These are phyloP conservation scores for Cuculus canorus DNA, from an alignment of 2,797 vertebrate species.

Conservation along the genomic window DNA sequence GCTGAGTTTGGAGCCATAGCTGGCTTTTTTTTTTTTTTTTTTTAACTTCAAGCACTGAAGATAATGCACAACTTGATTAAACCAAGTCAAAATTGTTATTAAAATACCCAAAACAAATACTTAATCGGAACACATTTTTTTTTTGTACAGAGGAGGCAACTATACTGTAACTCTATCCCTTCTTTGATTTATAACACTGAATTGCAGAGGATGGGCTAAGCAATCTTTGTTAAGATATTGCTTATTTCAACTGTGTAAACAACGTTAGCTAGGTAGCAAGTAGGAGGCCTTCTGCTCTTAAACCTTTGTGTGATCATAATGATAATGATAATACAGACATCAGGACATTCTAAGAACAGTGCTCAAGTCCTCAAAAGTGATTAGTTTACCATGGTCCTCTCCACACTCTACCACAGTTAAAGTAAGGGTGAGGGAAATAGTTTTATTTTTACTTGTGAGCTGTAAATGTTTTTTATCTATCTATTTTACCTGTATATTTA, in stretches of 20 bases:
- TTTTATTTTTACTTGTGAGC: neutral
- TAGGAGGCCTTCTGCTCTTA: neutral
- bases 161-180: neutral
- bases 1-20: neutral
- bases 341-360: neutral
- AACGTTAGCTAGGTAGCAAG: neutral
- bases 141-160: neutral
- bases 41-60: neutral
- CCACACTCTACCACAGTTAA: neutral
- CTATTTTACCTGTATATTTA: neutral
- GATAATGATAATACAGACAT: neutral
- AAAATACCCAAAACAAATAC: neutral
- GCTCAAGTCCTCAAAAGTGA: neutral
- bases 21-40: neutral
- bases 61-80: neutral
- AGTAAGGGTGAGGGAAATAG: neutral
- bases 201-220: neutral
- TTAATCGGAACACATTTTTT: neutral
- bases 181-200: neutral
- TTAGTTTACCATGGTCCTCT: neutral
- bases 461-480: neutral
- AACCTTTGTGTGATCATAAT: neutral
- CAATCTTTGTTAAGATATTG: neutral
- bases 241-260: neutral
- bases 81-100: neutral